Conservation (phyloP, 2,797 vertebrate species). For the Octomys mimax region DNA sequence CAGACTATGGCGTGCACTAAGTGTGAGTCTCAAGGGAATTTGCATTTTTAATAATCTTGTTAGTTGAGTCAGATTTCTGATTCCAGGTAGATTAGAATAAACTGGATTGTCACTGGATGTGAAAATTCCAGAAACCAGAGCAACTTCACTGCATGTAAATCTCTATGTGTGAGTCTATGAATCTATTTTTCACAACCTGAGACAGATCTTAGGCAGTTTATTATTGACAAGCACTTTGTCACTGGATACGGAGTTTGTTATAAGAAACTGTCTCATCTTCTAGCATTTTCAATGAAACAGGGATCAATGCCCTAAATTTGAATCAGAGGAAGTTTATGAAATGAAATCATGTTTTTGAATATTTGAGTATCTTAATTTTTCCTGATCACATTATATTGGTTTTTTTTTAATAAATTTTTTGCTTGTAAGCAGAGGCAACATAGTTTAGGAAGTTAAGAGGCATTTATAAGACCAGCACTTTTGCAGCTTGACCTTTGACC, state of each 20-base stretch:
- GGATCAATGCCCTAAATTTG: accelerated
- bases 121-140: not conserved
- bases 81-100: conserved; percentile 53
- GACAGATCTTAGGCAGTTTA: not conserved
- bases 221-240: conserved; percentile 7
- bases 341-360: conserved; percentile 44
- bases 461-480: conserved; percentile 8
- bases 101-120: conserved; percentile 12
- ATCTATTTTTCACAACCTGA: conserved; percentile 44
- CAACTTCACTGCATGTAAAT: not conserved
- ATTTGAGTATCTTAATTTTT: conserved; percentile 26
- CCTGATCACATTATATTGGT: not conserved
- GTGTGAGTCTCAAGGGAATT: conserved; percentile 25
- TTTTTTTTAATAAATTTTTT: conserved; percentile 28
- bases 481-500: conserved; percentile 26
- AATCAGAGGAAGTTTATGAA: conserved; percentile 12
- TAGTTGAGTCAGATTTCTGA: conserved; percentile 37
- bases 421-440: conserved; percentile 10
- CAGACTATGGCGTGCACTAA: not conserved
- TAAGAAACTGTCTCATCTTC: not conserved
- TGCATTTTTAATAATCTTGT: conserved; percentile 31
- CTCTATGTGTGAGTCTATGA: not conserved
- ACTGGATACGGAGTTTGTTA: not conserved
- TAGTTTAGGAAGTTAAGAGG: conserved; percentile 30
- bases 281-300: not conserved